Percentiles rank a stretch among this genome's conserved stretches.
phyloP scores from a whole-genome alignment of 2,797 vertebrate genomes.

The Sparus aurata region DNA sequence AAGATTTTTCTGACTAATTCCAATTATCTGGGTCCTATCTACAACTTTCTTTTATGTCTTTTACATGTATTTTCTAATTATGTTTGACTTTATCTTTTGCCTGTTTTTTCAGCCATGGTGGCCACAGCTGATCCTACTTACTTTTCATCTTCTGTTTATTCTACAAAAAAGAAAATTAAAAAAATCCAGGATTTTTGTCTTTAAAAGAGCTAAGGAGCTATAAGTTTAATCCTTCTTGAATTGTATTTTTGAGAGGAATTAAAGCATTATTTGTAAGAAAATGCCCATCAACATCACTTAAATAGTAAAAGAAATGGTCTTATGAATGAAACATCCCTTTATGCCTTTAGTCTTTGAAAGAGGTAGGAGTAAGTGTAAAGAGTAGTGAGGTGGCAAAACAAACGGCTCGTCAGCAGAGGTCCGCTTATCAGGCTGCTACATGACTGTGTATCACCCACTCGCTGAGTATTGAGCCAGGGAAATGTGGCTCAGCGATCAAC shows the following conservation, averaged over 20 bases:
- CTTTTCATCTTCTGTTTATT: background rate
- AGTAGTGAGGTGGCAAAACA: constrained; percentile 52
- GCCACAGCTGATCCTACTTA: background rate
- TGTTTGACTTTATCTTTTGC: constrained; percentile 4
- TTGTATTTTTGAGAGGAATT: background rate
- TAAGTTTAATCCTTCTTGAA: background rate
- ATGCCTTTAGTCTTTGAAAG: constrained; percentile 2
- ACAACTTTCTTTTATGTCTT: background rate
- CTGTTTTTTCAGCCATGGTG: background rate
- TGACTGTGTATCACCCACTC: constrained; percentile 62
- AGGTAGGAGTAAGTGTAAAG: constrained; percentile 29
- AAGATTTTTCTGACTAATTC: background rate
- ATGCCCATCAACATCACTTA: background rate
- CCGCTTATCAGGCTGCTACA: constrained; percentile 63
- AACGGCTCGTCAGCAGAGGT: constrained; percentile 60
- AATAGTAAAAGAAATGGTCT: background rate
- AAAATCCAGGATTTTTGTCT: background rate
- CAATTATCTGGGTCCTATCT: background rate
- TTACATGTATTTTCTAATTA: background rate
- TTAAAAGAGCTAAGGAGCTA: background rate
- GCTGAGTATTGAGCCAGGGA: constrained; percentile 57
- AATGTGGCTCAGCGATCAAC: constrained; percentile 67
- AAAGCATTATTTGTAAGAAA: background rate
- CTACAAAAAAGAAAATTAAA: background rate
- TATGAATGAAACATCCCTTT: constrained; percentile 16